Conservation (phyloP, 2,888 invertebrate species). For the Acronicta psi region DNA sequence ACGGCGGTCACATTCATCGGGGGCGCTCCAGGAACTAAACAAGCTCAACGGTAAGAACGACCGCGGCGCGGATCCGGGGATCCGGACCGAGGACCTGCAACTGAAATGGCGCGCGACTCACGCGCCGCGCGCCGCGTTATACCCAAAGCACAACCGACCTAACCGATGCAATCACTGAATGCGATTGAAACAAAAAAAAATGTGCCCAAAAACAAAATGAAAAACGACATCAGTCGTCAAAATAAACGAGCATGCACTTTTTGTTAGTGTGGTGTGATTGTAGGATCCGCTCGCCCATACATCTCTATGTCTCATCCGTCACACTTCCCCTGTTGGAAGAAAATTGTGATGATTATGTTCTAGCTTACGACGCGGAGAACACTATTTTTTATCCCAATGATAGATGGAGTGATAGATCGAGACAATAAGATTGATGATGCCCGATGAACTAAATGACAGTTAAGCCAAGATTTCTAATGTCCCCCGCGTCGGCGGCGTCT, state of each 20-base stretch:
- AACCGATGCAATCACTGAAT: conserved; percentile 88
- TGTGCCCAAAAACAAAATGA: conserved; percentile 81
- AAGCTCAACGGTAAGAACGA: conserved; percentile 73
- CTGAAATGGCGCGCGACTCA: conserved; percentile 66
- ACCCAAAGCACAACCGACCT: conserved; percentile 64
- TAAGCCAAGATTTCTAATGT: conserved; percentile 52
- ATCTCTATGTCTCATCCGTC: conserved; percentile 79
- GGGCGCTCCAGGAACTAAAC: conserved; percentile 98
- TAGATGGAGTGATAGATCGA: conserved; percentile 42
- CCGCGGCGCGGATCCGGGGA: conserved; percentile 44
- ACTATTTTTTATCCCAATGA: conserved; percentile 40
- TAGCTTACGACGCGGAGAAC: conserved; percentile 72
- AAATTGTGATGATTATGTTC: conserved; percentile 73
- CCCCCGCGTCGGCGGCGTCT: conserved; percentile 68
- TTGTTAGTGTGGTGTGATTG: conserved; percentile 69
- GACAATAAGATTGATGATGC: conserved; percentile 51
- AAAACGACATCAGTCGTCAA: conserved; percentile 65
- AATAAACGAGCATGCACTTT: conserved; percentile 79
- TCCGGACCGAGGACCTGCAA: conserved; percentile 70
- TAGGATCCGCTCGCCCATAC: conserved; percentile 86
- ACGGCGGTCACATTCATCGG: conserved; percentile 97
- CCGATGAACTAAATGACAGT: conserved; percentile 36
- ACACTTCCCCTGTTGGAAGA: conserved; percentile 80
- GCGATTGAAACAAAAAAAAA: conserved; percentile 80
- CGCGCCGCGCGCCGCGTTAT: conserved; percentile 64